Conservation (phyloP, 2,113 vertebrate genomes). For the Nothoprocta perdicaria region DNA sequence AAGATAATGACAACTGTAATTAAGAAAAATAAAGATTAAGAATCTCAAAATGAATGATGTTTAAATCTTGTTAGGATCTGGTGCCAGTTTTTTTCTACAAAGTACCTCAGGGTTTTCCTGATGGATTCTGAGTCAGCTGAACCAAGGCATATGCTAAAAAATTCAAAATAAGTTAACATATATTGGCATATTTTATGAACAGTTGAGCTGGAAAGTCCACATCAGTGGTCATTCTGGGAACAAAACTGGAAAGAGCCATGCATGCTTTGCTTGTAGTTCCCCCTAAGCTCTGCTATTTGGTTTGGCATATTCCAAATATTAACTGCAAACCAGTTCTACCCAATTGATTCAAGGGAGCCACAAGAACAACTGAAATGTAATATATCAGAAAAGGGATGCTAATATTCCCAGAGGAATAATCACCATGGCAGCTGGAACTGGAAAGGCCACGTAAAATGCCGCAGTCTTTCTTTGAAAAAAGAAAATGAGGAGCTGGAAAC, state of each 20-base stretch:
- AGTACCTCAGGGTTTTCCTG: background rate
- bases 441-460: background rate
- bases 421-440: background rate
- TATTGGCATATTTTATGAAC: background rate
- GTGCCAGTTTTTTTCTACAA: background rate
- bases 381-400: background rate
- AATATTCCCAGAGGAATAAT: background rate
- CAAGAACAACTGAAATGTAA: background rate
- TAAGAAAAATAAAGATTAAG: background rate
- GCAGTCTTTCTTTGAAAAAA: background rate
- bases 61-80: background rate
- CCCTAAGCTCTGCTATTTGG: background rate
- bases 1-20: background rate
- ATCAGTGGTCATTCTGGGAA: background rate
- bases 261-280: fast-evolving
- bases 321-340: background rate
- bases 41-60: background rate
- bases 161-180: background rate
- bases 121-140: background rate
- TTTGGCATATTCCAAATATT: background rate
- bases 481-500: background rate
- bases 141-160: background rate
- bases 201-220: background rate
- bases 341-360: background rate
- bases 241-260: background rate